Evolutionary conservation across 2,113 vertebrate genomes (phyloP).

Genomic region (Notothenia rossii): DNA sequence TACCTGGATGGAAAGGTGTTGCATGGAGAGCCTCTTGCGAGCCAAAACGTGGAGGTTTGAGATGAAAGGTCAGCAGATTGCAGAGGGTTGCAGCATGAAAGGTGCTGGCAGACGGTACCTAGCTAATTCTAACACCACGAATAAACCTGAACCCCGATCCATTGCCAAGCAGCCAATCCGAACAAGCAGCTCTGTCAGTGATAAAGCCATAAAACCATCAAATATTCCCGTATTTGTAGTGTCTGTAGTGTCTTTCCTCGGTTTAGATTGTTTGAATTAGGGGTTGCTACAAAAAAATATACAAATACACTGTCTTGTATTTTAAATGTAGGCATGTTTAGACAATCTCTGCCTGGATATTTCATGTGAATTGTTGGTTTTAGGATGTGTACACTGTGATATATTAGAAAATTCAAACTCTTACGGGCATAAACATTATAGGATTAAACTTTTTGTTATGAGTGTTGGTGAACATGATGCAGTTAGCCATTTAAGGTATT

Average conservation of each 20-base stretch:
- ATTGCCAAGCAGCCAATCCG: constrained; percentile 10
- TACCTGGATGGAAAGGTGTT: constrained; percentile 47
- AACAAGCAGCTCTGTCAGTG: not conserved
- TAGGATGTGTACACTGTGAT: not conserved
- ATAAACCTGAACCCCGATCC: not conserved
- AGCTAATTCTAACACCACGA: not conserved
- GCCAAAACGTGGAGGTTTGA: constrained; percentile 48
- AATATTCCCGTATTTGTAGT: not conserved
- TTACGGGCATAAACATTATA: not conserved
- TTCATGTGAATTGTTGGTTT: not conserved
- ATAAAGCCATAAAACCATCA: constrained; percentile 14
- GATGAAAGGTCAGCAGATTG: constrained; percentile 70
- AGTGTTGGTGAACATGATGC: not conserved
- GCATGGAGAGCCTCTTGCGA: constrained; percentile 24
- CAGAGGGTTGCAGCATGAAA: constrained; percentile 63
- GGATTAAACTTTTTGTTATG: not conserved
- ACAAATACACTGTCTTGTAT: too few relatives aligned
- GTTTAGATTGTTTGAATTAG: too few relatives aligned
- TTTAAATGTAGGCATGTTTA: too few relatives aligned
- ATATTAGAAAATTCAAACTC: not conserved
- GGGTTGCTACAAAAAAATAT: too few relatives aligned
- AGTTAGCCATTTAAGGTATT: not conserved
- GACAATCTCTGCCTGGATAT: too few relatives aligned
- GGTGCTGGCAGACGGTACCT: constrained; percentile 34
- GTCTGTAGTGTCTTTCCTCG: not conserved